A percentile compares a stretch with the other conserved stretches of the same genome.
These are phyloP conservation scores for Patiria miniata DNA, from an alignment of 35 echinoderm and acorn worm genomes.

Conservation along the genomic window DNA sequence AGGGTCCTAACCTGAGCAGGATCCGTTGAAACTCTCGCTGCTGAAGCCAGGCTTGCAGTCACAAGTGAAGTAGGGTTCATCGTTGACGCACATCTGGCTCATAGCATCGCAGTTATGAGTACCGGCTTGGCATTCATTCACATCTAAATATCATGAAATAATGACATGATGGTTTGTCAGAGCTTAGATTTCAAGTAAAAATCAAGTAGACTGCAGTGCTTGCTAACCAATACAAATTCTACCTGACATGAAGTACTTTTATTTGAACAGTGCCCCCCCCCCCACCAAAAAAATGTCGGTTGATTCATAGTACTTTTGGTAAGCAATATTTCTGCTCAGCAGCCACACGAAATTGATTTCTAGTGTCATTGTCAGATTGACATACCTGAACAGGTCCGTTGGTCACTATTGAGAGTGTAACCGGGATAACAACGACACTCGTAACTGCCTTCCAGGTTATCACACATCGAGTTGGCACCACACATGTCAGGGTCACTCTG, in stretches of 20 bases:
- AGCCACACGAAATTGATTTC: too few species aligned
- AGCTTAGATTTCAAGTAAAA: too few species aligned
- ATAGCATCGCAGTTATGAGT: conserved; percentile 38
- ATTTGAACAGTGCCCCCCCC: too few species aligned
- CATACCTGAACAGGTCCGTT: conserved; percentile 59
- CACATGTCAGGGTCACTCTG: neutral
- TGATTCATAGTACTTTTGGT: neutral
- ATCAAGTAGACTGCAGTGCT: too few species aligned
- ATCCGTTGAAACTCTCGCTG: neutral
- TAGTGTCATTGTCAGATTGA: too few species aligned
- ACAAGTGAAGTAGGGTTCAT: conserved; percentile 48
- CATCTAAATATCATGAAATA: conserved; percentile 50
- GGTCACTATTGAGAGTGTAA: conserved; percentile 39
- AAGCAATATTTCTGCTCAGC: too few species aligned
- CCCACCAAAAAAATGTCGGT: neutral
- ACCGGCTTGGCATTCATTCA: conserved; percentile 57
- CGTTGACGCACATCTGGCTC: conserved; percentile 63
- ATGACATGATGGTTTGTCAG: too few species aligned
- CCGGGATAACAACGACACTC: conserved; percentile 40
- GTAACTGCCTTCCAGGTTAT: conserved; percentile 39
- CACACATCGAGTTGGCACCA: conserved; percentile 1
- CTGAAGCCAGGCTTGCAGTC: conserved; percentile 30
- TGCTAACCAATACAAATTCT: neutral
- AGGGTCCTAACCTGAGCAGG: neutral
- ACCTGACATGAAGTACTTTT: neutral